phyloP scores from a whole-genome alignment of 2,113 vertebrate species.

The Micronisus gabar region DNA sequence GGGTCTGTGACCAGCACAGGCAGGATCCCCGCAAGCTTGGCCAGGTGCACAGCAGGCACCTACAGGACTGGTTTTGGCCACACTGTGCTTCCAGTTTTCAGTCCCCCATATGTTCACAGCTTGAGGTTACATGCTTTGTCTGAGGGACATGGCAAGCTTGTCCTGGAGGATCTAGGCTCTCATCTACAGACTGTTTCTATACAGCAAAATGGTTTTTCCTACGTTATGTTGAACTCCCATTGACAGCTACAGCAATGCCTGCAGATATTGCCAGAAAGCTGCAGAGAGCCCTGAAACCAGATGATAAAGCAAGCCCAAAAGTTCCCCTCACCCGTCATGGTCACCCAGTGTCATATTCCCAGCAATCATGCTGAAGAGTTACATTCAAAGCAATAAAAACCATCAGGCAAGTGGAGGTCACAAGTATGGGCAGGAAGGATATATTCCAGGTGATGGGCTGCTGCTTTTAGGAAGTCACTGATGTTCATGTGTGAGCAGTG shows the following conservation, averaged over 20 bases:
- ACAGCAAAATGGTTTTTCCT: not conserved
- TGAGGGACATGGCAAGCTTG: not conserved
- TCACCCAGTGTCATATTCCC: not conserved
- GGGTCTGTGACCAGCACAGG: not conserved
- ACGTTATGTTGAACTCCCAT: no score
- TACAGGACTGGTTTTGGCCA: not conserved
- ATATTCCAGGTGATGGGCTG: not conserved
- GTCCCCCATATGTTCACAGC: rapidly evolving
- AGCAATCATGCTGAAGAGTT: not conserved
- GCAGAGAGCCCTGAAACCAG: not conserved
- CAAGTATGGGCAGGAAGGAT: not conserved
- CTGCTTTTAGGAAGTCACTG: not conserved
- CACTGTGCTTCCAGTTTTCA: not conserved
- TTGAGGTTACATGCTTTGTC: not conserved
- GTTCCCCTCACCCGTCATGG: no score
- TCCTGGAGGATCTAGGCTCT: not conserved
- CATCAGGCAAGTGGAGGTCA: not conserved
- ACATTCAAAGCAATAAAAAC: not conserved
- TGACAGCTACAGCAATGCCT: not conserved
- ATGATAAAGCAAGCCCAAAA: not conserved
- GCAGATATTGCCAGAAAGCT: not conserved
- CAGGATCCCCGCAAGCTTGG: not conserved
- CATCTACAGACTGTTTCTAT: not conserved
- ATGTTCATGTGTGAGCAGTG: not conserved
- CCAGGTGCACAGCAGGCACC: no score